Evolutionary conservation across 2,888 invertebrate species (phyloP).

Genomic region (Coelinius sp.): DNA sequence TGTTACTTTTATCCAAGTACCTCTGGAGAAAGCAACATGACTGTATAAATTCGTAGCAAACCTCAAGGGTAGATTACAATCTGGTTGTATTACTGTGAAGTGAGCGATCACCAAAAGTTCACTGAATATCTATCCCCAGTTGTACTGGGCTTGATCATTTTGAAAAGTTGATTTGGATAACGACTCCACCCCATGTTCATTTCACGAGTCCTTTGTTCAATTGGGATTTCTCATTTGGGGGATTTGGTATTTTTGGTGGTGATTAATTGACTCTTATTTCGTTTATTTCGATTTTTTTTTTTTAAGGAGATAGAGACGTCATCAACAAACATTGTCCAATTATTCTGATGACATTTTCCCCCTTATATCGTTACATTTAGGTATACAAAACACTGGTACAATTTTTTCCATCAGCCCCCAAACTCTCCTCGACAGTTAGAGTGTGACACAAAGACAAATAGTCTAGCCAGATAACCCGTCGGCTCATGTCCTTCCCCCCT

Average conservation of each 20-base stretch:
- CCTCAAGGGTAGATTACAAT: constrained; percentile 68
- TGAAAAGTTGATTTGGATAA: constrained; percentile 36
- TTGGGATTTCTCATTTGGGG: constrained; percentile 37
- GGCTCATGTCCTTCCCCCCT: neutral
- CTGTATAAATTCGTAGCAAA: constrained; percentile 34
- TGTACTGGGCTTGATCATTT: neutral
- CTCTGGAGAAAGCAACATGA: constrained; percentile 61
- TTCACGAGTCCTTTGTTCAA: constrained; percentile 34
- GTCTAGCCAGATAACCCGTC: constrained; percentile 43
- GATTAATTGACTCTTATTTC: constrained; percentile 32
- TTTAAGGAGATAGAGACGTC: no score
- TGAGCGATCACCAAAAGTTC: constrained; percentile 54
- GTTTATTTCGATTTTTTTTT: constrained; percentile 5
- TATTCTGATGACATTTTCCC: constrained; percentile 67
- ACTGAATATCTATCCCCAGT: constrained; percentile 6
- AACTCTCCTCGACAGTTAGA: neutral
- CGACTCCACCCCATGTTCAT: constrained; percentile 32
- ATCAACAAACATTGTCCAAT: constrained; percentile 63
- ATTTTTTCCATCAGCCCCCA: constrained; percentile 51
- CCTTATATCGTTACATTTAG: constrained; percentile 39
- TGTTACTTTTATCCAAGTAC: constrained; percentile 38
- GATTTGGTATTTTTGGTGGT: constrained; percentile 29
- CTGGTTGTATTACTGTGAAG: constrained; percentile 55
- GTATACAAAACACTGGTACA: constrained; percentile 25
- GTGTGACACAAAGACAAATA: constrained; percentile 61